Evolutionary conservation across 2,797 vertebrate genomes (phyloP), one percentile per base, ranked within the genome.

Genomic region (Lophius americanus): DNA sequence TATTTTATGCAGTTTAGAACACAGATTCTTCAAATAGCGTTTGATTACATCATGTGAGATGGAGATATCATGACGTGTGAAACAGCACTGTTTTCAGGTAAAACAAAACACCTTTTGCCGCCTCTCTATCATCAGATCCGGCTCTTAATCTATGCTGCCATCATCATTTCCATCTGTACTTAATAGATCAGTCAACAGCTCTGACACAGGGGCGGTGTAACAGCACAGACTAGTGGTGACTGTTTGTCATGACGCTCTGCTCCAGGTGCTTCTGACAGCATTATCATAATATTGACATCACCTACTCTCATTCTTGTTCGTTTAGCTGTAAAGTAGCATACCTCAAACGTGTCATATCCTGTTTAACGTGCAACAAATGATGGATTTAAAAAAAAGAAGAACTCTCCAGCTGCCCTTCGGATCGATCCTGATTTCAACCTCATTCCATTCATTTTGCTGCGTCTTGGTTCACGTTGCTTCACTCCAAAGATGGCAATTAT

Each of bases 141-240:
- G 54, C 58, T 33, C 71, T 70, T 91, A 88, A 89, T 90, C 12
- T 82, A 89, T 85, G 81, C 88, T 89, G 84, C 70, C 88, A 85
- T 91, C 91, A 89, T 86, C 46, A 14, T 65, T 68, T 70, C 64
- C 79, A 72, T 54, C 78, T 76, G 80, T 81, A 64, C 79, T 81
- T 76, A 71, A 73, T 74, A 89, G 89, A 70, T 90, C 85, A 75
- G 85, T 87, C 86, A 88, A 81, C 79, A 51, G 79, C 84, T 78
- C 77, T 71, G 61, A 52, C 14, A 13, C 82, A 89, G 72, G 49
- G 76, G 65, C 73, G 79, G 85, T 84, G 76, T 90, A 86, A 89
- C 83, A 91, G 89, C 85, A 85, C 89, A 68, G 80, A 85, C 90
- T 87, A 81, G 87, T 89, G 90, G 89, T 6, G 59, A 10, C 51